Percentiles rank a stretch among this genome's conserved stretches.
Evolutionary conservation across 1,140 invertebrate genomes (phyloP).

Genomic region (Antheraea mylitta): DNA sequence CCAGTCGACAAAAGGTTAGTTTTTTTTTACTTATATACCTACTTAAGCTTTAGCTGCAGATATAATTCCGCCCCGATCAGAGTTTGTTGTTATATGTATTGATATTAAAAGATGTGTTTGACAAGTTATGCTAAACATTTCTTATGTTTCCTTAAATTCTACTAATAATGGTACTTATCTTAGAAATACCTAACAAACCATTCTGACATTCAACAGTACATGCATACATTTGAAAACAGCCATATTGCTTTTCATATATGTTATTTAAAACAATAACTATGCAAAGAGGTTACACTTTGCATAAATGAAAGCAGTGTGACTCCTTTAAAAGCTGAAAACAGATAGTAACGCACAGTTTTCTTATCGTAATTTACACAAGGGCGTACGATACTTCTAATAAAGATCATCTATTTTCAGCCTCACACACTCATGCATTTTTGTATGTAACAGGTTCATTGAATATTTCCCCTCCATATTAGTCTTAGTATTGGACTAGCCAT

Average conservation of each 20-base stretch:
- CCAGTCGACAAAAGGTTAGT: too few species aligned
- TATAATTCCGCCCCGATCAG: too few species aligned
- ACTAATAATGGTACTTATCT: too few species aligned
- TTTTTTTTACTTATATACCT: too few species aligned
- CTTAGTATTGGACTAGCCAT: constrained; percentile 25
- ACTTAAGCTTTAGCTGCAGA: too few species aligned
- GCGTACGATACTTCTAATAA: neutral
- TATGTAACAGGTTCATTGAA: neutral
- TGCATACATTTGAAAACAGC: neutral
- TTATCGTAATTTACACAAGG: neutral
- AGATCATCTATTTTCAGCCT: neutral
- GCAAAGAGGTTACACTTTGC: neutral
- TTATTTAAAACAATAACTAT: neutral
- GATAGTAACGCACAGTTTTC: neutral
- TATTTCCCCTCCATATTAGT: neutral
- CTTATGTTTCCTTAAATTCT: neutral
- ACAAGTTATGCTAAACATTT: too few species aligned
- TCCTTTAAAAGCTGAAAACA: neutral
- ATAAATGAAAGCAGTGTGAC: constrained; percentile 9
- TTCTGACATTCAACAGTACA: constrained; percentile 3
- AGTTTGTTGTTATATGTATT: too few species aligned
- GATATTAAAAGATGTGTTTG: too few species aligned
- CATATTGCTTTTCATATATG: neutral
- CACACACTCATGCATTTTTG: constrained; percentile 25
- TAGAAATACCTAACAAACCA: neutral